Evolutionary conservation across 2,113 vertebrate genomes (phyloP).

Genomic region (Tretioscincus oriximinensis): DNA sequence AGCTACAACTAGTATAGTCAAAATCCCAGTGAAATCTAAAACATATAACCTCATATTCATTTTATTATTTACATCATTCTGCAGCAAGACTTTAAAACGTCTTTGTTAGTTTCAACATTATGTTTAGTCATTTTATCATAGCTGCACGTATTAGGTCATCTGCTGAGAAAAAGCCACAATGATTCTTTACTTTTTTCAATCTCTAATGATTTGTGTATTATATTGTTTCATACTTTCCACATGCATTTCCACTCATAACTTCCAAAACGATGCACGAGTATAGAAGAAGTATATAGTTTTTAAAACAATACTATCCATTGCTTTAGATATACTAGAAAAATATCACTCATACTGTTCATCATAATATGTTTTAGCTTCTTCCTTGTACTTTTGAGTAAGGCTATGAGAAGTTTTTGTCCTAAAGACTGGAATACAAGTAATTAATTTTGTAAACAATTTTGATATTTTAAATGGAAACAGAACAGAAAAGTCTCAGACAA

Average conservation of each 20-base stretch:
- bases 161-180: neutral
- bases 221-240: neutral
- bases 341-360: neutral
- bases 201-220: neutral
- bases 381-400: no score
- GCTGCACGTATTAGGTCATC: neutral
- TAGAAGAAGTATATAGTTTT: neutral
- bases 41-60: neutral
- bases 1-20: neutral
- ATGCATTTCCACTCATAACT: neutral
- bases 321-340: no score
- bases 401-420: no score
- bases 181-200: neutral
- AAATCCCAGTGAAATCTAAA: neutral
- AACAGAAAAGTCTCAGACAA: no score
- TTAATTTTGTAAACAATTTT: no score
- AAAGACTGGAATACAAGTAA: no score
- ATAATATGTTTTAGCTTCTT: neutral
- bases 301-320: neutral
- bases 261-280: neutral
- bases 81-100: neutral
- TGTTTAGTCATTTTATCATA: neutral
- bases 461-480: no score
- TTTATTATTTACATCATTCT: neutral
- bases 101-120: neutral